Evolutionary conservation across 2,113 vertebrate species (phyloP).

Genomic region (Geococcyx californianus): DNA sequence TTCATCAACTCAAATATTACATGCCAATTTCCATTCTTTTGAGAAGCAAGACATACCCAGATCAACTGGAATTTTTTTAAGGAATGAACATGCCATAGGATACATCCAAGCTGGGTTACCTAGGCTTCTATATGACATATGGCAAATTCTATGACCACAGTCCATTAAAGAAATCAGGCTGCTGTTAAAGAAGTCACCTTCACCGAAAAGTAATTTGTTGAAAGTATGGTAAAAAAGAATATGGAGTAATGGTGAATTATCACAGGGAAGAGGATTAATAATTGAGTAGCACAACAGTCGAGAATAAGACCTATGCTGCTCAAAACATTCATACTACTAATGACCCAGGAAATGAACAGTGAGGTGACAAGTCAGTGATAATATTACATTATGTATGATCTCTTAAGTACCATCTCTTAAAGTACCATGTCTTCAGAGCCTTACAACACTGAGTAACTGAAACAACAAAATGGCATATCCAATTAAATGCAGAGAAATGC

Average conservation of each 20-base stretch:
- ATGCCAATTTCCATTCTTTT: not conserved
- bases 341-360: not conserved
- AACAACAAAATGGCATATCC: not conserved
- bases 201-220: not conserved
- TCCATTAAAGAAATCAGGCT: not conserved
- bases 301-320: not conserved
- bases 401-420: not conserved
- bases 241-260: not conserved
- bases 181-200: not conserved
- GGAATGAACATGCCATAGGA: not conserved
- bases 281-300: not conserved
- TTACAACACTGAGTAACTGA: not conserved
- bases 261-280: not conserved
- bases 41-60: not conserved
- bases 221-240: not conserved
- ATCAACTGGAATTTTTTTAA: not conserved
- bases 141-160: not conserved
- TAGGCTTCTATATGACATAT: not conserved
- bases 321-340: not conserved
- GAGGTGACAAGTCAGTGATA: not conserved
- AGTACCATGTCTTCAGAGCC: not conserved
- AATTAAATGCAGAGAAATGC: not conserved
- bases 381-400: not conserved
- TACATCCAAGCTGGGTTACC: not conserved
- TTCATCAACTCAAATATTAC: not conserved